These are phyloP conservation scores for Eupeodes latifasciatus DNA, from an alignment of 2,888 invertebrate species.

Conservation along the genomic window DNA sequence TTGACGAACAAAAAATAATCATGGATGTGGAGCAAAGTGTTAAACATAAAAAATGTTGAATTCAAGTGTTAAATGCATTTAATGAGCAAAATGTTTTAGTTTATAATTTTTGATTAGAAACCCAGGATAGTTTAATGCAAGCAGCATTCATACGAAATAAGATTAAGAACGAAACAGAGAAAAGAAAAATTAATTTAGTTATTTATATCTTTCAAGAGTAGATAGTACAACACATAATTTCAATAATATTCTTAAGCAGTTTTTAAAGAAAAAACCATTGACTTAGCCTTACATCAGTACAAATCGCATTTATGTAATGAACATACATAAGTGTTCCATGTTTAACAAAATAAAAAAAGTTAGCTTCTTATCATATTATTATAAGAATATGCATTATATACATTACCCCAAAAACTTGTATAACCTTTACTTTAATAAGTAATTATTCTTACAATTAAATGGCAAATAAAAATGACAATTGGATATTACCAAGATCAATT, in stretches of 20 bases:
- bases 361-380: too few relatives aligned
- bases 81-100: slow-evolving; percentile 45
- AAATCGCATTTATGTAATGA: too few relatives aligned
- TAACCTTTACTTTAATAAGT: too few relatives aligned
- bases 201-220: slow-evolving; percentile 38
- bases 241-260: neutral
- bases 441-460: too few relatives aligned
- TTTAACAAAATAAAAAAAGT: too few relatives aligned
- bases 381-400: too few relatives aligned
- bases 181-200: slow-evolving; percentile 53
- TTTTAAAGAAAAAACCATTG: slow-evolving; percentile 17
- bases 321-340: too few relatives aligned
- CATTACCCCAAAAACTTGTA: too few relatives aligned
- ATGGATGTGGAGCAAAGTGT: slow-evolving; percentile 51
- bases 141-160: slow-evolving; percentile 82
- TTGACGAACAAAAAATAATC: slow-evolving; percentile 36
- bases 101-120: slow-evolving; percentile 63
- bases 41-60: slow-evolving; percentile 8
- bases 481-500: too few relatives aligned
- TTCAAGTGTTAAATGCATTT: slow-evolving; percentile 22
- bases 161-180: slow-evolving; percentile 72
- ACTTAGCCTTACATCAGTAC: neutral
- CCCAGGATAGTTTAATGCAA: slow-evolving; percentile 79
- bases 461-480: too few relatives aligned
- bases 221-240: slow-evolving; percentile 54